These are phyloP conservation scores for Archocentrus centrarchus DNA, from an alignment of 2,113 vertebrate genomes.

Conservation along the genomic window DNA sequence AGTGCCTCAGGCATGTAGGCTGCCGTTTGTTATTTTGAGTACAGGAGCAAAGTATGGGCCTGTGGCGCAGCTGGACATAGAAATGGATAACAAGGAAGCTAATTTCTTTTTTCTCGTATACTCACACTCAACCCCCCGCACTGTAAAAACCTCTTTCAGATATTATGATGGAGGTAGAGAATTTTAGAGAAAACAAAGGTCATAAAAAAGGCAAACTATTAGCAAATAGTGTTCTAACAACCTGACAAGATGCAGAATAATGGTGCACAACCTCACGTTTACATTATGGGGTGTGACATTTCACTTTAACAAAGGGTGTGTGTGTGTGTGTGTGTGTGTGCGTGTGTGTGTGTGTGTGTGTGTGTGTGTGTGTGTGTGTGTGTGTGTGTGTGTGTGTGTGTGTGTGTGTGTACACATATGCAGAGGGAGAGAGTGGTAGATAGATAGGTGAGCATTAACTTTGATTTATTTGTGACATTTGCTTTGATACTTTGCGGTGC, in stretches of 20 bases:
- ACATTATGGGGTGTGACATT: not conserved
- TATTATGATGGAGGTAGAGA: not conserved
- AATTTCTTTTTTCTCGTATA: not conserved
- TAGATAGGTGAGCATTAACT: not conserved
- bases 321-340: not conserved
- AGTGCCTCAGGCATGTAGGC: not conserved
- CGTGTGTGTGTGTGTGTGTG: not conserved
- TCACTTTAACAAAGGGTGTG: no score
- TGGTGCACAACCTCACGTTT: not conserved
- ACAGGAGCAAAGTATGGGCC: not conserved
- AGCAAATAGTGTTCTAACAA: not conserved
- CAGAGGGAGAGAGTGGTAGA: no score
- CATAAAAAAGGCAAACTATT: not conserved
- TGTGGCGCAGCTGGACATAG: not conserved
- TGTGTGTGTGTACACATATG: not conserved
- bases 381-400: no score
- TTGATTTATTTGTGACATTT: not conserved
- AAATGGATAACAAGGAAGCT: not conserved
- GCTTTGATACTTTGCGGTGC: not conserved
- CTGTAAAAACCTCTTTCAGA: not conserved
- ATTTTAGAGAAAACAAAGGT: not conserved
- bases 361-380: not conserved
- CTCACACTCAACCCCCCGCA: not conserved
- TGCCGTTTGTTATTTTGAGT: not conserved
- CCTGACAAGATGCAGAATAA: not conserved